Evolutionary conservation across 2,888 invertebrate species (phyloP), one percentile per base, ranked within the genome.

Genomic region (Petrolisthes manimaculis): DNA sequence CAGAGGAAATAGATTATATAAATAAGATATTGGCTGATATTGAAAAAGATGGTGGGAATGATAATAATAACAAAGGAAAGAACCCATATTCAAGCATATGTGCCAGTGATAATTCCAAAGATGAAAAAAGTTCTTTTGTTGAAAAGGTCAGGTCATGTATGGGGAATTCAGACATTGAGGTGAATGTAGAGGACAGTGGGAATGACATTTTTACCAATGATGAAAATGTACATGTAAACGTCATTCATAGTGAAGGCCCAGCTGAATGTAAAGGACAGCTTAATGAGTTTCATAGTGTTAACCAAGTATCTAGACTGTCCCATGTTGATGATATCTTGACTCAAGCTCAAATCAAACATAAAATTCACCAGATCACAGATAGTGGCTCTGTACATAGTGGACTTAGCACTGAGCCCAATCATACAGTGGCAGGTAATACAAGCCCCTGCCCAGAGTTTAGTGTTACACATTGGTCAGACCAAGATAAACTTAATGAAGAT

Each of bases 11-110:
- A 78, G 89, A 89, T 84, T 89, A 88, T 53, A 79, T 90, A 56
- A 90, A 89, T 88, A 88, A 89, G 61, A 89, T 90, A 84, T 82
- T 90, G 37, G 83, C 83, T n/a, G 71, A 90, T 21, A 90, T 90
- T 69, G 90, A 90, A 75, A 86, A 81, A 71, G 80, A 84, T 24
- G 67, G 37, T 90, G 88, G 51, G n/a, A 67, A 61, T 18, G 77
- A 79, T 54, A 82, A 82, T 6, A 75, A 74, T 61, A 86, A 55
- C 75, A 56, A 69, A 69, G 61, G 55, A 78, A 67, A 61, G 71
- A 69, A 37, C 24, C 14, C n/a, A 21, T 51, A 71, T 14, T 12
- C 53, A 69, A 71, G 21, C 6, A 71, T 37, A 37, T 37, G 37
- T 37, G 2, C 14, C 71, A 79, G 79, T 79, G 75, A 55, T 18